Base-by-base conservation (phyloP, 2,888 invertebrate species). In the Bimastos eiseni region DNA sequence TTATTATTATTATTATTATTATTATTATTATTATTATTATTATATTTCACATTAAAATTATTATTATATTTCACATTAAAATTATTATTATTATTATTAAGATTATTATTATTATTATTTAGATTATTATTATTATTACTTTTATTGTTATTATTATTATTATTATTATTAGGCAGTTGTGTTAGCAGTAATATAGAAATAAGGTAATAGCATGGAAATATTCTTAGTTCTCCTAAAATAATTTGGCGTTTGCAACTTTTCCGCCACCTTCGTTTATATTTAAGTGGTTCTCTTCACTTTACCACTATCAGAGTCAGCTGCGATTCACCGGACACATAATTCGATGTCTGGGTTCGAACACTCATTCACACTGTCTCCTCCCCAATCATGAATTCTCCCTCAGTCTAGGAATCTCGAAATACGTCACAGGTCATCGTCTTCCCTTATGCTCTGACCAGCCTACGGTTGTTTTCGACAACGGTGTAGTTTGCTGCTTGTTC, bases 111-210 rank as follows among this genome's bases (percentile, higher is more conserved):
- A 38, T 38, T 38, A 38, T 38, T 38, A 38, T 38, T 5, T 8
- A 38, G 13, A 38, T 38, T 38, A 38, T 38, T 38, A 5, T 13
- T 38, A 13, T 5, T 8, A 38, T 38, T 38, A 38, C 17, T 41
- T 17, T 11, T 41, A 41, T 41, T 41, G 15, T 41, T 83, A 83
- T 83, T 83, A 83, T 83, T 83, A 83, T 83, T 83, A 83, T 83
- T 83, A 83, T 83, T 83, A 83, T 83, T 83, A 83, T 83, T 83
- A 55, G 17, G n/a, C n/a, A n/a, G n/a, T n/a, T n/a, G n/a, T n/a
- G n/a, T n/a, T n/a, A n/a, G n/a, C n/a, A n/a, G n/a, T n/a, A n/a
- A n/a, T n/a, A n/a, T n/a, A n/a, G n/a, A n/a, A n/a, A n/a, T n/a
- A n/a, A n/a, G n/a, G n/a, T n/a, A n/a, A n/a, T n/a, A n/a, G n/a